These are phyloP conservation scores for Triplophysa yarkandensis DNA, from an alignment of 2,797 vertebrate species.

Conservation along the genomic window DNA sequence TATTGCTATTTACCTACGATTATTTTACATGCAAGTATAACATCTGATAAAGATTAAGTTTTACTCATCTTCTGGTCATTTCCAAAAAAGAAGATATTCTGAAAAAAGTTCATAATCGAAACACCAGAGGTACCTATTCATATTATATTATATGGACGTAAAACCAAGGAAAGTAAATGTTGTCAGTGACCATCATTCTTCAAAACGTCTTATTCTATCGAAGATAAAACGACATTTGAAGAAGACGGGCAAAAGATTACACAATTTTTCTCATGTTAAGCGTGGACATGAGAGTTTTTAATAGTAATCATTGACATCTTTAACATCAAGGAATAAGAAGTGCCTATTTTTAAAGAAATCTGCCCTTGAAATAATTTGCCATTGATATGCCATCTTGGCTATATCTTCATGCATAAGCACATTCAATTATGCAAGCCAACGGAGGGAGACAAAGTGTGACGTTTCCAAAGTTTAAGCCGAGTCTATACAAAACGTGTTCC, in stretches of 20 bases:
- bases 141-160: too few species aligned
- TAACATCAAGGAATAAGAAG: constrained; percentile 62
- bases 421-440: constrained; percentile 81
- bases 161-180: too few species aligned
- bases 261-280: background rate
- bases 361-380: constrained; percentile 78
- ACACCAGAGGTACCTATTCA: too few species aligned
- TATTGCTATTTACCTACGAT: too few species aligned
- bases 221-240: too few species aligned
- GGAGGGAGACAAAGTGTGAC: constrained; percentile 77
- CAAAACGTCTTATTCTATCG: too few species aligned
- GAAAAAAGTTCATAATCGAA: too few species aligned
- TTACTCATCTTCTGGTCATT: too few species aligned
- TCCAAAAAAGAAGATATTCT: too few species aligned
- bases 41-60: too few species aligned
- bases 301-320: constrained; percentile 17
- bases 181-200: too few species aligned
- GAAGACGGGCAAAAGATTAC: background rate
- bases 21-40: too few species aligned
- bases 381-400: constrained; percentile 79
- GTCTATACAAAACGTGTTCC: constrained; percentile 73
- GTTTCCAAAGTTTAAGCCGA: constrained; percentile 70
- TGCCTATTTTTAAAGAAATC: constrained; percentile 70
- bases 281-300: background rate
- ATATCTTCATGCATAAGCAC: constrained; percentile 81